Percentiles rank a stretch among this genome's conserved stretches.
phyloP scores from a whole-genome alignment of 2,113 vertebrate genomes.

The Pungitius pungitius region DNA sequence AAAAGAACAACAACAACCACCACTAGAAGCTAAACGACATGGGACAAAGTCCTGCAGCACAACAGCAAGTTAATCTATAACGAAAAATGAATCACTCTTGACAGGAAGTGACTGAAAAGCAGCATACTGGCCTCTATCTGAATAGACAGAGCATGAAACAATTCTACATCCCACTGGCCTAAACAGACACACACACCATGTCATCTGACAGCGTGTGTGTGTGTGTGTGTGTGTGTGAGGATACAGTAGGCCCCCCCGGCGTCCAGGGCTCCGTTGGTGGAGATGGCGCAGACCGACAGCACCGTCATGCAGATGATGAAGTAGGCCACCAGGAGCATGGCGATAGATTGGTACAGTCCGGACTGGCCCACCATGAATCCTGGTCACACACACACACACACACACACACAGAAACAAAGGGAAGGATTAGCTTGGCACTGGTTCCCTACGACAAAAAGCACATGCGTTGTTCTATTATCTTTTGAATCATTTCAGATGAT shows the following conservation, averaged over 20 bases:
- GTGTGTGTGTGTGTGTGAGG: constrained; percentile 59
- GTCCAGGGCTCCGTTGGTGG: constrained; percentile 91
- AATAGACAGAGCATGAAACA: constrained; percentile 15
- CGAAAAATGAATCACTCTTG: background rate
- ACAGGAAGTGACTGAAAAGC: no score
- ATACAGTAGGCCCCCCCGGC: constrained; percentile 95
- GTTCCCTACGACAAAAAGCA: background rate
- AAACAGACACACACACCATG: constrained; percentile 1
- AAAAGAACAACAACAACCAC: background rate
- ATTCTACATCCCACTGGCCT: background rate
- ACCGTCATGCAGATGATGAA: constrained; percentile 94
- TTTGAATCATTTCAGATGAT: background rate
- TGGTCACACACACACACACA: constrained; percentile 56
- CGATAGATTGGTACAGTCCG: constrained; percentile 86
- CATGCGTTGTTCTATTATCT: background rate
- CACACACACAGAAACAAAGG: background rate
- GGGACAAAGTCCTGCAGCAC: background rate
- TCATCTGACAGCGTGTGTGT: constrained; percentile 1
- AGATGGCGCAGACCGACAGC: constrained; percentile 90
- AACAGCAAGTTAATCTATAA: background rate
- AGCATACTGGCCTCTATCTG: background rate
- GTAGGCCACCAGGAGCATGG: constrained; percentile 89
- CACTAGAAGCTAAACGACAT: background rate
- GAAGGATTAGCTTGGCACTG: background rate
- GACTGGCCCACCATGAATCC: constrained; percentile 91